Percentiles rank a stretch among this genome's conserved stretches.
Conservation (phyloP, 2,888 invertebrate genomes). For the Eristalis intricaria region DNA sequence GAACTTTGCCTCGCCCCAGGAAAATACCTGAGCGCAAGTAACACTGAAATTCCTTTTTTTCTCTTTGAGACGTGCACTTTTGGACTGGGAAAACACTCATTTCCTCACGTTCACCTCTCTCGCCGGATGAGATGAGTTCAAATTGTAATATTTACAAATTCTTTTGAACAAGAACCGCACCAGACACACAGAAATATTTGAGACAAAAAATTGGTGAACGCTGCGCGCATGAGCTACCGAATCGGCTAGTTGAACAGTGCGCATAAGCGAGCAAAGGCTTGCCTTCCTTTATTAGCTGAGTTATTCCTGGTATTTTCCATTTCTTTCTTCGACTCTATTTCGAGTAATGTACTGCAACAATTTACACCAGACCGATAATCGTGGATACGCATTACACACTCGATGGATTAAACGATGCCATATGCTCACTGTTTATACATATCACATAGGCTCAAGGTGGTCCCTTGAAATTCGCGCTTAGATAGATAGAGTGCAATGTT, state of each 20-base stretch:
- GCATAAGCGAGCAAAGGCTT: background rate
- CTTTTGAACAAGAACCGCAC: slow-evolving; percentile 29
- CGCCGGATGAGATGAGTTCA: slow-evolving; percentile 38
- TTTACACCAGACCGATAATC: slow-evolving; percentile 26
- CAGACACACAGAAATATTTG: slow-evolving; percentile 11
- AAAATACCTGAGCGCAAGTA: slow-evolving; percentile 44
- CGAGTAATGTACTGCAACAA: slow-evolving; percentile 6
- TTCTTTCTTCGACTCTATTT: slow-evolving; percentile 36
- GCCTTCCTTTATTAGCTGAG: slow-evolving; percentile 21
- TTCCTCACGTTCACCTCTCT: background rate
- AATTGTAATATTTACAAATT: slow-evolving; percentile 63
- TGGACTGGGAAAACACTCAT: slow-evolving; percentile 64
- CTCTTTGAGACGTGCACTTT: slow-evolving; percentile 59
- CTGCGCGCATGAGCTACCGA: slow-evolving; percentile 41
- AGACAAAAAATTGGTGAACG: slow-evolving; percentile 20
- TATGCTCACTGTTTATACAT: slow-evolving; percentile 31
- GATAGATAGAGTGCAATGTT: background rate
- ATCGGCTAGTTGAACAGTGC: background rate
- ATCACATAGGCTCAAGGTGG: slow-evolving; percentile 6
- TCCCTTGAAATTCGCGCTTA: slow-evolving; percentile 10
- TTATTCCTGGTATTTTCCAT: slow-evolving; percentile 50
- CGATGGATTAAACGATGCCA: slow-evolving; percentile 10
- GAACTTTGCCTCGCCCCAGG: slow-evolving; percentile 49
- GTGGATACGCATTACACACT: slow-evolving; percentile 1
- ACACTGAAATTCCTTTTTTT: slow-evolving; percentile 9